A percentile compares a stretch with the other conserved stretches of the same genome.
phyloP scores from a whole-genome alignment of 2,888 invertebrate genomes.

The Tholera decimalis region DNA sequence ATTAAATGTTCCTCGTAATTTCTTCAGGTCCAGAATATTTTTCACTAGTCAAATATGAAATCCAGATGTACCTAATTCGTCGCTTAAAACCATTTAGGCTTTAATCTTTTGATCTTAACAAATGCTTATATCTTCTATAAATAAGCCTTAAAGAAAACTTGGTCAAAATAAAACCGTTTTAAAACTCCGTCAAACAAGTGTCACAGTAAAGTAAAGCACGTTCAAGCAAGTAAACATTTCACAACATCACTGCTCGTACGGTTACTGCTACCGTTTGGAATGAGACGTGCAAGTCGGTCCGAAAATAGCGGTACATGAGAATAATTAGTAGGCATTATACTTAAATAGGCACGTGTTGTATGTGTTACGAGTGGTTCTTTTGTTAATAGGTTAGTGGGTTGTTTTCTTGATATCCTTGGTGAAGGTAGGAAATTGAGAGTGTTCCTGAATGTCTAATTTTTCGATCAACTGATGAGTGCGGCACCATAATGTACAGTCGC shows the following conservation, averaged over 20 bases:
- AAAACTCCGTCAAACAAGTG: slow-evolving; percentile 27
- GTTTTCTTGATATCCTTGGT: slow-evolving; percentile 12
- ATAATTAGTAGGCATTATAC: slow-evolving; percentile 65
- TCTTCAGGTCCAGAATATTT: too few species aligned
- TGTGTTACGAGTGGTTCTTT: slow-evolving; percentile 25
- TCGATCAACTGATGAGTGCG: background rate
- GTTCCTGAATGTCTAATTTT: background rate
- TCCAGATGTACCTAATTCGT: background rate
- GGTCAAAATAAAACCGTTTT: slow-evolving; percentile 27
- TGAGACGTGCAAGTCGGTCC: slow-evolving; percentile 55
- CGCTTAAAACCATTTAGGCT: background rate
- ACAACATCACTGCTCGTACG: slow-evolving; percentile 57
- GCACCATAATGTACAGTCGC: too few species aligned
- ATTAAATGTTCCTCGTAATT: too few species aligned
- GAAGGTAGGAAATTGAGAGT: background rate
- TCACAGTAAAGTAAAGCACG: slow-evolving; percentile 48
- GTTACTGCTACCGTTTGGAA: slow-evolving; percentile 63
- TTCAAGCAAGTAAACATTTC: slow-evolving; percentile 55
- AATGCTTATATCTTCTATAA: too few species aligned
- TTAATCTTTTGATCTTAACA: background rate
- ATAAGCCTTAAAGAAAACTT: background rate
- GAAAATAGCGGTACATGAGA: slow-evolving; percentile 65
- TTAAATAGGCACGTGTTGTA: slow-evolving; percentile 55
- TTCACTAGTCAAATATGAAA: too few species aligned
- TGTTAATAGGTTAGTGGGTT: slow-evolving; percentile 31